Percentiles rank a stretch among this genome's conserved stretches.
Conservation (phyloP, 53 echinoderm and acorn worm species). For the Echinarachnius parma region DNA sequence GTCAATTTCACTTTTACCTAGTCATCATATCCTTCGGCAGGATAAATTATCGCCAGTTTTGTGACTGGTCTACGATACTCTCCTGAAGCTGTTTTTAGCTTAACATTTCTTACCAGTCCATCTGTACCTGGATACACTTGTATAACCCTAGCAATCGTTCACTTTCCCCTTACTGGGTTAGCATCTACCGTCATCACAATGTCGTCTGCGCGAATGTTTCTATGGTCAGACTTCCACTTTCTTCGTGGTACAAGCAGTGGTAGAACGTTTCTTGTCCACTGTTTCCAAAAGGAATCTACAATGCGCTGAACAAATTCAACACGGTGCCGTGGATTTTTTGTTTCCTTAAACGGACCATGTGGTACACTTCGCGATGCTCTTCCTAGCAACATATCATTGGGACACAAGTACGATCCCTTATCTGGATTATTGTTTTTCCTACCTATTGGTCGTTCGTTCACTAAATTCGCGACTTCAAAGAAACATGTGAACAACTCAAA, state of each 20-base stretch:
- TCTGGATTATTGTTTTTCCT: slow-evolving; percentile 62
- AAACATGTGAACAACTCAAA: slow-evolving; percentile 69
- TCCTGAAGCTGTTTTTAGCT: too few relatives aligned
- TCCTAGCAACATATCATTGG: slow-evolving; percentile 62
- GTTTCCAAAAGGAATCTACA: slow-evolving; percentile 62
- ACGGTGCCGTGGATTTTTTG: slow-evolving; percentile 48
- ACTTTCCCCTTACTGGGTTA: slow-evolving; percentile 49
- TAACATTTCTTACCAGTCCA: too few relatives aligned
- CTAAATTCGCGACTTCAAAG: slow-evolving; percentile 59
- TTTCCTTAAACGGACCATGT: slow-evolving; percentile 55
- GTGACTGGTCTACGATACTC: too few relatives aligned
- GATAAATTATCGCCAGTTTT: too few relatives aligned
- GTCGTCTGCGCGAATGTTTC: slow-evolving; percentile 56
- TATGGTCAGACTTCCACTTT: slow-evolving; percentile 54
- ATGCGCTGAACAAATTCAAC: slow-evolving; percentile 64
- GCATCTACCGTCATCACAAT: slow-evolving; percentile 47
- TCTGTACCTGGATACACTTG: too few relatives aligned
- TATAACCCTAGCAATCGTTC: slow-evolving; percentile 54
- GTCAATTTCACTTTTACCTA: too few relatives aligned
- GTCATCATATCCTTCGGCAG: too few relatives aligned
- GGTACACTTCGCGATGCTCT: slow-evolving; percentile 52
- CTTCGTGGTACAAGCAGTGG: slow-evolving; percentile 50
- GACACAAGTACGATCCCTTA: slow-evolving; percentile 57
- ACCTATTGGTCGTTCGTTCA: slow-evolving; percentile 68
- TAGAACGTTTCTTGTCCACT: slow-evolving; percentile 48